A percentile compares a stretch with the other conserved stretches of the same genome.
These are phyloP conservation scores for Heptranchias perlo DNA, from an alignment of 2,113 vertebrate species.

Conservation along the genomic window DNA sequence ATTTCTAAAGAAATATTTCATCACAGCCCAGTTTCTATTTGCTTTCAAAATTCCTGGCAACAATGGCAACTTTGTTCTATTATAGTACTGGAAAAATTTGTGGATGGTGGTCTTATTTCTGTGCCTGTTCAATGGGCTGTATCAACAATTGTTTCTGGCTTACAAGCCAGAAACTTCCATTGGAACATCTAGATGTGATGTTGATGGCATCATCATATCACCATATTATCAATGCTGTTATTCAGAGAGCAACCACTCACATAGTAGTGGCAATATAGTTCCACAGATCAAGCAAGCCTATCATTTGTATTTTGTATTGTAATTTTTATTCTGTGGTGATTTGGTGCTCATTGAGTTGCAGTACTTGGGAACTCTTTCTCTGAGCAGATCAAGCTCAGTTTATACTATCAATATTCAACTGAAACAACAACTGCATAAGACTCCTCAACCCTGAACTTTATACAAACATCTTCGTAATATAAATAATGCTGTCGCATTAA, in stretches of 20 bases:
- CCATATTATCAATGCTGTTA: background rate
- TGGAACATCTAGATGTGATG: background rate
- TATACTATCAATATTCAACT: background rate
- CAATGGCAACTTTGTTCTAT: background rate
- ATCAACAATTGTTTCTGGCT: background rate
- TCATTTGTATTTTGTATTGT: background rate
- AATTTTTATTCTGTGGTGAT: background rate
- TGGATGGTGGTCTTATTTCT: background rate
- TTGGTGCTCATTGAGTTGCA: background rate
- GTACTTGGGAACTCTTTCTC: background rate
- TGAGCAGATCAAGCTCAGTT: background rate
- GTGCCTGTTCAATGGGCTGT: background rate
- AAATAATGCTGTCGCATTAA: background rate
- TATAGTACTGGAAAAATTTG: background rate
- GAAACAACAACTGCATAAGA: background rate
- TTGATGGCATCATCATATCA: background rate
- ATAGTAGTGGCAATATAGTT: background rate
- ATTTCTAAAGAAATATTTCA: no score
- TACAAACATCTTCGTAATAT: background rate
- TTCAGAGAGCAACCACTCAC: background rate
- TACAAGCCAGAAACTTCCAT: background rate
- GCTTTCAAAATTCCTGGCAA: background rate
- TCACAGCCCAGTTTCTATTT: background rate
- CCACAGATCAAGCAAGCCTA: background rate
- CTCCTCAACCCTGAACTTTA: background rate